A percentile compares a stretch with the other conserved stretches of the same genome.
phyloP scores from a whole-genome alignment of 1,140 invertebrate genomes.

The Notospermus geniculatus region DNA sequence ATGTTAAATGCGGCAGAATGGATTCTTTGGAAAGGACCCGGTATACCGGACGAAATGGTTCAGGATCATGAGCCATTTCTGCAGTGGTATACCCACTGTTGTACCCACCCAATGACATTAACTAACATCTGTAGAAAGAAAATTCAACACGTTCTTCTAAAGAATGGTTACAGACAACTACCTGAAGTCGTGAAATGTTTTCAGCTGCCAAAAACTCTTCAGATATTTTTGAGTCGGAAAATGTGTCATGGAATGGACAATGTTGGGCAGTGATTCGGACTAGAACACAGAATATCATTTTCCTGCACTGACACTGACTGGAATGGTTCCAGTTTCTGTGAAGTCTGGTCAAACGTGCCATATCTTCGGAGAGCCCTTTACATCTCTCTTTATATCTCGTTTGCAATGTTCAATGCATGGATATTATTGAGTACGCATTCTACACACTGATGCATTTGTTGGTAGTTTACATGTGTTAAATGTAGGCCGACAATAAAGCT shows the following conservation, averaged over 20 bases:
- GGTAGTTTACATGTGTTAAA: no score
- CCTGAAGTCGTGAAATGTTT: conserved; percentile 4
- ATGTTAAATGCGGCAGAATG: conserved; percentile 54
- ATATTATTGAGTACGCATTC: no score
- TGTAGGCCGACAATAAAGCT: no score
- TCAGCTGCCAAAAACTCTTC: background rate
- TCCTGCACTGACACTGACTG: no score
- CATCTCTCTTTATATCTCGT: no score
- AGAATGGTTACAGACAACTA: conserved; percentile 24
- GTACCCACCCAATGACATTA: conserved; percentile 44
- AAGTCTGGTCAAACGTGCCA: no score
- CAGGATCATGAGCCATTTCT: conserved; percentile 37
- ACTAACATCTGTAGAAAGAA: conserved; percentile 50
- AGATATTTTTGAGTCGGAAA: background rate
- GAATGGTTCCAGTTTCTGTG: no score
- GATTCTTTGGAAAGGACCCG: conserved; percentile 52
- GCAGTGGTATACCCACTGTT: conserved; percentile 46
- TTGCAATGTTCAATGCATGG: no score
- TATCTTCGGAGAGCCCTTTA: no score
- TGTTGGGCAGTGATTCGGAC: no score
- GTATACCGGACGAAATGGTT: conserved; percentile 48
- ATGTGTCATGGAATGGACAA: conserved; percentile 6
- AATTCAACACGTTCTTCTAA: conserved; percentile 43
- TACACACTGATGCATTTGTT: no score
- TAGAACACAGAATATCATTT: no score